A percentile compares a stretch with the other conserved stretches of the same genome.
These are phyloP conservation scores for Polymixis lichenea DNA, from an alignment of 2,888 invertebrate species.

Conservation along the genomic window DNA sequence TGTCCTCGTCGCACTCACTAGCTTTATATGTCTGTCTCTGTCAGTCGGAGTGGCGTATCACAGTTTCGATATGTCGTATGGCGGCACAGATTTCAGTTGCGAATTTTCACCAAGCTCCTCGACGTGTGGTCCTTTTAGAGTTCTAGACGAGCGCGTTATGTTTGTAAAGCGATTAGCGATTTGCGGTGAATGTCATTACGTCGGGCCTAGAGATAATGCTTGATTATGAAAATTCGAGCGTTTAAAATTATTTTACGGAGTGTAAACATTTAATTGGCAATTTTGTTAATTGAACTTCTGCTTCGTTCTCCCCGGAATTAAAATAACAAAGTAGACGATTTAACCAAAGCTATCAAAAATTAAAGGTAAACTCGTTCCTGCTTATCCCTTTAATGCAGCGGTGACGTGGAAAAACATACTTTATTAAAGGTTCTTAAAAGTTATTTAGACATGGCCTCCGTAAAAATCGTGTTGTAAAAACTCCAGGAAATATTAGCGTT, in stretches of 20 bases:
- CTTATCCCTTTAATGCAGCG: conserved; percentile 50
- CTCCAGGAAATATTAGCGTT: conserved; percentile 58
- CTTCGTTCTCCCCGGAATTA: conserved; percentile 55
- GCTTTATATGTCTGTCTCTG: conserved; percentile 70
- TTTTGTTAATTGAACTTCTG: conserved; percentile 74
- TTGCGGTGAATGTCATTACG: conserved; percentile 82
- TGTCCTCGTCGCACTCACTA: conserved; percentile 75
- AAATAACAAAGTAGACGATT: conserved; percentile 58
- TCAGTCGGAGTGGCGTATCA: conserved; percentile 80
- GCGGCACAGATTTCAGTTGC: conserved; percentile 79
- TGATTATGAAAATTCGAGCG: conserved; percentile 82
- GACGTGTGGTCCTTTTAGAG: conserved; percentile 76
- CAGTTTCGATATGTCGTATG: conserved; percentile 88
- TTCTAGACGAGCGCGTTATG: conserved; percentile 72
- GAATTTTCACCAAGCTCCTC: conserved; percentile 79
- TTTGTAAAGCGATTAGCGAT: conserved; percentile 84
- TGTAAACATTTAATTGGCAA: conserved; percentile 75
- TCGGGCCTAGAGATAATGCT: conserved; percentile 80
- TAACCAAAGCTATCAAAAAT: conserved; percentile 57
- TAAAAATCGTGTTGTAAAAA: conserved; percentile 63
- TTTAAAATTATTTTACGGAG: conserved; percentile 77
- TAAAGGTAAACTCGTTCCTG: conserved; percentile 53
- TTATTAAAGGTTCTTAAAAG: conserved; percentile 53
- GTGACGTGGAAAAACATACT: conserved; percentile 49
- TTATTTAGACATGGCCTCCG: conserved; percentile 52